Evolutionary conservation across 2,888 invertebrate species (phyloP).

Genomic region (Chrysolina oricalcia): DNA sequence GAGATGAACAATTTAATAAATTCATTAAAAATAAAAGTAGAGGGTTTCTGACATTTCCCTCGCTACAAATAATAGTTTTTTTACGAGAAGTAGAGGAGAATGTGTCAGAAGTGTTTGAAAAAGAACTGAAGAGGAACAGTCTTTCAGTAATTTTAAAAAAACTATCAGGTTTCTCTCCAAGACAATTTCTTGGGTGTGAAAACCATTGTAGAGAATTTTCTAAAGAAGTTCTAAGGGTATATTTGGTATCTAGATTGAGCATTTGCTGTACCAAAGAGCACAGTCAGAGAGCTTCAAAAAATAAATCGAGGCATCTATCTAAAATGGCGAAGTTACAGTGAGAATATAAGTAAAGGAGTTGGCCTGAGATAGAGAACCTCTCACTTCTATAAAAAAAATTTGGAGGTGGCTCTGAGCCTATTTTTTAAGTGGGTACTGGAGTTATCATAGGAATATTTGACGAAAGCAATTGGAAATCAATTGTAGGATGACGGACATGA

Average conservation of each 20-base stretch:
- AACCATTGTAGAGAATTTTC: background rate
- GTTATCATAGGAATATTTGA: too few relatives aligned
- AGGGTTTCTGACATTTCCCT: conserved; percentile 5
- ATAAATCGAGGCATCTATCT: background rate
- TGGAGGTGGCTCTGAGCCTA: too few relatives aligned
- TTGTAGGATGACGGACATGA: too few relatives aligned
- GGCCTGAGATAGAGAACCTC: too few relatives aligned
- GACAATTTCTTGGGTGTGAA: background rate
- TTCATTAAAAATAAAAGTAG: background rate
- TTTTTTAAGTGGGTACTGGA: too few relatives aligned
- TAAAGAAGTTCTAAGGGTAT: too few relatives aligned
- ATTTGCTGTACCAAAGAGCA: background rate
- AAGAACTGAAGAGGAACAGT: background rate
- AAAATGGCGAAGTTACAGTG: background rate
- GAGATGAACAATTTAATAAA: background rate
- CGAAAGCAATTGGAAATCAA: too few relatives aligned
- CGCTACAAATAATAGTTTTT: background rate
- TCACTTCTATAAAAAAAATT: too few relatives aligned
- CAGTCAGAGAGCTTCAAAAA: background rate
- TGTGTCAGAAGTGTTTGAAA: background rate
- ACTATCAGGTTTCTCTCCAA: background rate
- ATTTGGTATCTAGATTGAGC: background rate
- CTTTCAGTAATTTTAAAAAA: background rate
- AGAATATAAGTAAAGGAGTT: too few relatives aligned
- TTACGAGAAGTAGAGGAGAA: background rate